Percentiles rank a stretch among this genome's conserved stretches.
phyloP scores from a whole-genome alignment of 2,888 invertebrate genomes.

The Ophioninae sp. region DNA sequence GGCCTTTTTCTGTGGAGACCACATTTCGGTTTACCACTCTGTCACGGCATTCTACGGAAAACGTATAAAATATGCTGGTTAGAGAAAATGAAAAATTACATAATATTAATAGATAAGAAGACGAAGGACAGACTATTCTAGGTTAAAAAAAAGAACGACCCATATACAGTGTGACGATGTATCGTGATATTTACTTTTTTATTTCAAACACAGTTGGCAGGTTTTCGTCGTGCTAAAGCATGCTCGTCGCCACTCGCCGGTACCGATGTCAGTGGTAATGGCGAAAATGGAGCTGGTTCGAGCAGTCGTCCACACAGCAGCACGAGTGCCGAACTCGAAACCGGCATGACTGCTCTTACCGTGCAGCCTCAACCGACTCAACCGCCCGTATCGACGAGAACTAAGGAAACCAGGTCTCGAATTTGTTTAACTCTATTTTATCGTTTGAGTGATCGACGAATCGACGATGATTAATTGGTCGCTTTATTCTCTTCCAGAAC shows the following conservation, averaged over 20 bases:
- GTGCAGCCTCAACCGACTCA: constrained; percentile 80
- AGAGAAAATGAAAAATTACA: no score
- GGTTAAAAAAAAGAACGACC: no score
- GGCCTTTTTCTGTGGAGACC: no score
- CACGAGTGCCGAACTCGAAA: constrained; percentile 87
- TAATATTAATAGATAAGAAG: no score
- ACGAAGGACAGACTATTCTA: no score
- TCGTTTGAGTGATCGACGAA: not conserved
- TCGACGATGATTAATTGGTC: no score
- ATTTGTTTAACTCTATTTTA: constrained; percentile 29
- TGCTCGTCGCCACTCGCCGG: constrained; percentile 76
- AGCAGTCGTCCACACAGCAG: constrained; percentile 87
- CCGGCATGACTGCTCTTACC: constrained; percentile 83
- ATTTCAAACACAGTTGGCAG: constrained; percentile 69
- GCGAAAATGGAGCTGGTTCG: constrained; percentile 79
- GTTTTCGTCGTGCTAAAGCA: constrained; percentile 76
- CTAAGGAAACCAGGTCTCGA: constrained; percentile 79
- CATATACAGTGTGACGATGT: not conserved
- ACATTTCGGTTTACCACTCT: no score
- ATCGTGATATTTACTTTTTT: not conserved
- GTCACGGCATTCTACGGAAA: no score
- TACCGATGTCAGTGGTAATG: constrained; percentile 71
- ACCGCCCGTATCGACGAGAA: constrained; percentile 78
- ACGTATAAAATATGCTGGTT: no score
- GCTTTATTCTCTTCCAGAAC: not conserved